Evolutionary conservation across 2,113 vertebrate species (phyloP).

Genomic region (Entelurus aequoreus): DNA sequence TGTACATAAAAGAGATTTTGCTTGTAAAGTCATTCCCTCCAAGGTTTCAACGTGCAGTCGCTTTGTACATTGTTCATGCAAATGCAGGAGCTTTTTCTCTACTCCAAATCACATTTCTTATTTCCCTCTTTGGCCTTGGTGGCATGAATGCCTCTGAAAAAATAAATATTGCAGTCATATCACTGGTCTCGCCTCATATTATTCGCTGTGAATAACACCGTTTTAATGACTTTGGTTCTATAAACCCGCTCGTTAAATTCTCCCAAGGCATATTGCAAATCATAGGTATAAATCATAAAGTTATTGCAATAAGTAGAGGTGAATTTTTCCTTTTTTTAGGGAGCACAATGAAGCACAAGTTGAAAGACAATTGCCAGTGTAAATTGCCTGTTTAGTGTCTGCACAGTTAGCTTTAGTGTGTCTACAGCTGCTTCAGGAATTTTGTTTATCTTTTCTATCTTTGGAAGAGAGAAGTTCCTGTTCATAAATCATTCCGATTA

Average conservation of each 20-base stretch:
- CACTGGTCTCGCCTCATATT: background rate
- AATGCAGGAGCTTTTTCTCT: background rate
- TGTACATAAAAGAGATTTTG: background rate
- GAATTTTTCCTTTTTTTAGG: background rate
- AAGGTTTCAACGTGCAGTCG: conserved; percentile 5
- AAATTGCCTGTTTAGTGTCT: conserved; percentile 1
- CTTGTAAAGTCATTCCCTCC: background rate
- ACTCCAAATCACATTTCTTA: background rate
- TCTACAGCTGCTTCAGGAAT: background rate
- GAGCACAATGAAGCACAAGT: background rate
- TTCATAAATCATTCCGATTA: background rate
- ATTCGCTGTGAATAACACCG: background rate
- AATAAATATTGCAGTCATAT: background rate
- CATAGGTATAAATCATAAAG: background rate
- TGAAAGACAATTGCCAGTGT: background rate
- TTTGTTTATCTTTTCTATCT: conserved; percentile 10
- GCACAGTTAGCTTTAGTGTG: conserved; percentile 2
- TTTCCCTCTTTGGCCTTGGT: conserved; percentile 11
- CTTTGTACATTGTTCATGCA: background rate
- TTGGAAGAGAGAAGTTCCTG: background rate
- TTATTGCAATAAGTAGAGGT: background rate
- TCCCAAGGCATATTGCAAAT: background rate
- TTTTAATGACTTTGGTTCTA: background rate
- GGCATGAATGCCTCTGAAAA: conserved; percentile 7
- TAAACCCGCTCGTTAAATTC: background rate